These are phyloP conservation scores for Melanchra persicariae DNA, from an alignment of 2,888 invertebrate genomes.

Conservation along the genomic window DNA sequence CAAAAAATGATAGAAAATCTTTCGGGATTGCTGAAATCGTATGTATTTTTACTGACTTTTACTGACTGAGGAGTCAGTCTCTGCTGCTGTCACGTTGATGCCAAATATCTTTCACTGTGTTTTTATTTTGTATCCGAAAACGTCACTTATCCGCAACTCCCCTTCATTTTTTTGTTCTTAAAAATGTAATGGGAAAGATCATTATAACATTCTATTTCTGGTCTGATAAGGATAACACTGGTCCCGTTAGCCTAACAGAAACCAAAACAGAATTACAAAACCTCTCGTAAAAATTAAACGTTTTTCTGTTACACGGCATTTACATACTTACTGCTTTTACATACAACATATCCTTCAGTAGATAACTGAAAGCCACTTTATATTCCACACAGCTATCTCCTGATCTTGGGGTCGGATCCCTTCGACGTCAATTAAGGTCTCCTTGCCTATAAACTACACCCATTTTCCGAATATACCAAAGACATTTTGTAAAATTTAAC, in stretches of 20 bases:
- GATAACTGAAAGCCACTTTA: slow-evolving; percentile 54
- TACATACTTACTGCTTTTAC: slow-evolving; percentile 11
- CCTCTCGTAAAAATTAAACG: background rate
- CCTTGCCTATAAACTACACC: slow-evolving; percentile 52
- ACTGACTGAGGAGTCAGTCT: no score
- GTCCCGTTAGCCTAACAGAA: background rate
- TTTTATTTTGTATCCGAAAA: no score
- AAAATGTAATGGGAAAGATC: no score
- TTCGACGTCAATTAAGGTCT: slow-evolving; percentile 61
- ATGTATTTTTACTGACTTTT: no score
- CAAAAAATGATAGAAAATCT: no score
- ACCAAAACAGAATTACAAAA: background rate
- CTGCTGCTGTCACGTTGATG: no score
- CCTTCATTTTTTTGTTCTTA: background rate
- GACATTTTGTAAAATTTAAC: slow-evolving; percentile 38
- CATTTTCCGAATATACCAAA: slow-evolving; percentile 54
- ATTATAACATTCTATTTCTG: no score
- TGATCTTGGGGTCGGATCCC: slow-evolving; percentile 54
- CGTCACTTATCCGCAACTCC: background rate
- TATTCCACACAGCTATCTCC: slow-evolving; percentile 56
- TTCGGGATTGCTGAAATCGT: no score
- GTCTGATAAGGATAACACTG: no score
- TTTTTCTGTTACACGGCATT: background rate
- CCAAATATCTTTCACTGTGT: no score
- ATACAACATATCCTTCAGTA: slow-evolving; percentile 35